Evolutionary conservation across 2,797 vertebrate species (phyloP).

Genomic region (Pangasius krempfi): DNA sequence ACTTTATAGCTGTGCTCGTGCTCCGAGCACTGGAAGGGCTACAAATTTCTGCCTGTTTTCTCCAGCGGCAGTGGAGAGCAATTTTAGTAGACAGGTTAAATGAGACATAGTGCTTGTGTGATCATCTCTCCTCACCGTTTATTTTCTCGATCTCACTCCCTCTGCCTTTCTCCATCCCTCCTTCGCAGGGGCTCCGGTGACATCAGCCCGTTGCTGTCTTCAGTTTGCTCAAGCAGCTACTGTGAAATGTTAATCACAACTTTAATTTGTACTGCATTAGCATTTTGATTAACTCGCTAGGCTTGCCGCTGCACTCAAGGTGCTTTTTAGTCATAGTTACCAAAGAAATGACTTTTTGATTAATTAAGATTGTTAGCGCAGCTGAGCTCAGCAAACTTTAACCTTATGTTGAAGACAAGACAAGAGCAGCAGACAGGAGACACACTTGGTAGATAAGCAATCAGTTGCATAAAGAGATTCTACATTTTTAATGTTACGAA

Average conservation of each 20-base stretch:
- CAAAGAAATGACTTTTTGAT: conserved; percentile 91
- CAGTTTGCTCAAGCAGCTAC: conserved; percentile 90
- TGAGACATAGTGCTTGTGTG: conserved; percentile 29
- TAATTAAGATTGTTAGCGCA: conserved; percentile 92
- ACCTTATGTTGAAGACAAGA: conserved; percentile 74
- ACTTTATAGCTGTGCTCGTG: conserved; percentile 23
- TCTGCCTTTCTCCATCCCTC: conserved; percentile 4
- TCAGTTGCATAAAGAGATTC: background rate
- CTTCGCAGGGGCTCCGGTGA: conserved; percentile 20
- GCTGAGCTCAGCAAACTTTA: conserved; percentile 89
- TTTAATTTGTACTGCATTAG: conserved; percentile 95
- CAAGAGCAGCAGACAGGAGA: conserved; percentile 70
- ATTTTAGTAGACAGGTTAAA: conserved; percentile 32
- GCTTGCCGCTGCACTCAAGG: conserved; percentile 85
- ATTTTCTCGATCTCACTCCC: background rate
- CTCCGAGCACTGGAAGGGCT: conserved; percentile 23
- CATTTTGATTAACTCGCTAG: conserved; percentile 91
- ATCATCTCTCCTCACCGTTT: conserved; percentile 9
- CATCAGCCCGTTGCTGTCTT: conserved; percentile 77
- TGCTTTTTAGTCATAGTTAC: conserved; percentile 87
- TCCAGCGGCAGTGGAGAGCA: conserved; percentile 24
- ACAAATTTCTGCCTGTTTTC: conserved; percentile 15
- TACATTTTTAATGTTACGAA: background rate
- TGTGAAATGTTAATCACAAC: conserved; percentile 96
- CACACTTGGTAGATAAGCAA: background rate